Percentiles rank a stretch among this genome's conserved stretches.
Conservation (phyloP, 2,888 invertebrate species). For the Eupeodes luniger region DNA sequence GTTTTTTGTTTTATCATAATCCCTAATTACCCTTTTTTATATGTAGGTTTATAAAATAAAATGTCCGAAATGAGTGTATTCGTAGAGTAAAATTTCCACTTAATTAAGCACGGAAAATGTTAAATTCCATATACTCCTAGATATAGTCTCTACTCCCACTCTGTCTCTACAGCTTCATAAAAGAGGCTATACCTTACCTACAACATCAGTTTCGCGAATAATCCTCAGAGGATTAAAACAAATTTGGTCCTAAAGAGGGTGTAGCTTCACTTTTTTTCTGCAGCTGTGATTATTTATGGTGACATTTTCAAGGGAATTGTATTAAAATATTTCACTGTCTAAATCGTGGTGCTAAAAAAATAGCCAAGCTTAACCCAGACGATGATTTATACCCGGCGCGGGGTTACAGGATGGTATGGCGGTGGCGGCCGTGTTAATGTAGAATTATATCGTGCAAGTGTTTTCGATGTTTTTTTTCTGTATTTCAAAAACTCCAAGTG, state of each 20-base stretch:
- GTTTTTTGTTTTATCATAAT: slow-evolving; percentile 26
- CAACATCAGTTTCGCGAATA: neutral
- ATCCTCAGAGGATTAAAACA: slow-evolving; percentile 4
- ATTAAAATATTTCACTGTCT: slow-evolving; percentile 46
- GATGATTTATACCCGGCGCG: slow-evolving; percentile 51
- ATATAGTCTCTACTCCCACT: too few species aligned
- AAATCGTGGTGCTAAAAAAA: slow-evolving; percentile 9
- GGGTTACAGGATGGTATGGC: too few species aligned
- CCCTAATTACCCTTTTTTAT: slow-evolving; percentile 54
- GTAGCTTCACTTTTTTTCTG: slow-evolving; percentile 11
- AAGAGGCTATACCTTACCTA: neutral
- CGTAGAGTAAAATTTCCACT: slow-evolving; percentile 58
- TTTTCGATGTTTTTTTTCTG: too few species aligned
- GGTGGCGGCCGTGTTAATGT: too few species aligned
- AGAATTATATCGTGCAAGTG: too few species aligned
- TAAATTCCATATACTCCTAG: slow-evolving; percentile 41
- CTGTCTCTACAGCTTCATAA: neutral
- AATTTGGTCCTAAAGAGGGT: slow-evolving; percentile 33
- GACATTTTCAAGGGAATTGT: slow-evolving; percentile 64
- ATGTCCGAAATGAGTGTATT: slow-evolving; percentile 45
- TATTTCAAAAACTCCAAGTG: too few species aligned
- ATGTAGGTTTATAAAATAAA: slow-evolving; percentile 50
- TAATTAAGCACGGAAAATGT: slow-evolving; percentile 71
- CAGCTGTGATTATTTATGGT: slow-evolving; percentile 73
- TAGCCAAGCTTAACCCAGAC: slow-evolving; percentile 16